Percentiles rank a stretch among this genome's conserved stretches.
phyloP scores from a whole-genome alignment of 2,888 invertebrate species.

The Graphium colonna region DNA sequence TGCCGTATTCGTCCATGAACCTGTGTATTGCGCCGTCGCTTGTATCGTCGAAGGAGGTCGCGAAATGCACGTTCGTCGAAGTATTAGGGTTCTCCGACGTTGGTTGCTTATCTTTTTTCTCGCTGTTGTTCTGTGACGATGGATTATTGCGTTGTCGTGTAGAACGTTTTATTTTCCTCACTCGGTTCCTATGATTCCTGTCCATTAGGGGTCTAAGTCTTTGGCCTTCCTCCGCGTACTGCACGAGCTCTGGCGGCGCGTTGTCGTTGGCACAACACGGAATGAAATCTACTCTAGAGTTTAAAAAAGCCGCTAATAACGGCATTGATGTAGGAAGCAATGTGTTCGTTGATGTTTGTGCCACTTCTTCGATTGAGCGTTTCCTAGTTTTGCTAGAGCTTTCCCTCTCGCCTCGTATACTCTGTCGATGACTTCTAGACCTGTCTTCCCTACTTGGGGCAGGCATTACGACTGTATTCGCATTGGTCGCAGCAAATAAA shows the following conservation, averaged over 20 bases:
- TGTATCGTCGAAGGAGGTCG: slow-evolving; percentile 90
- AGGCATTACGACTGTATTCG: slow-evolving; percentile 73
- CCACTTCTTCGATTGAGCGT: slow-evolving; percentile 80
- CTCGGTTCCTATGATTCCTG: slow-evolving; percentile 71
- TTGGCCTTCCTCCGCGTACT: slow-evolving; percentile 55
- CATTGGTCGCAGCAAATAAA: slow-evolving; percentile 72
- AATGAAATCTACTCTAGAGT: slow-evolving; percentile 79
- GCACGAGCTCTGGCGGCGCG: slow-evolving; percentile 45
- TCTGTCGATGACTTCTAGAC: slow-evolving; percentile 59
- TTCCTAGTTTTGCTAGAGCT: slow-evolving; percentile 67
- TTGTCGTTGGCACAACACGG: slow-evolving; percentile 62
- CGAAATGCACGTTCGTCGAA: slow-evolving; percentile 81
- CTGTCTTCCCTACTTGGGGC: slow-evolving; percentile 64
- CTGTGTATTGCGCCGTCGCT: slow-evolving; percentile 91
- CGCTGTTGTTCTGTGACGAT: slow-evolving; percentile 46
- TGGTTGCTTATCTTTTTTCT: slow-evolving; percentile 55
- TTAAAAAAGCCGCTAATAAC: slow-evolving; percentile 82
- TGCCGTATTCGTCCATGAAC: slow-evolving; percentile 91
- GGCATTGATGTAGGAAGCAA: slow-evolving; percentile 82
- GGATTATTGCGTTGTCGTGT: slow-evolving; percentile 71
- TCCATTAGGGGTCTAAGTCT: slow-evolving; percentile 70
- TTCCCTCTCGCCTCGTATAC: slow-evolving; percentile 67
- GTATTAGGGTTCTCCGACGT: slow-evolving; percentile 49
- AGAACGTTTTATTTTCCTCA: slow-evolving; percentile 78
- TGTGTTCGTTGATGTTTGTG: slow-evolving; percentile 83